Percentiles rank a stretch among this genome's conserved stretches.
Evolutionary conservation across 64 coral and sea anemone species (phyloP).

Genomic region (Acropora tenuis): DNA sequence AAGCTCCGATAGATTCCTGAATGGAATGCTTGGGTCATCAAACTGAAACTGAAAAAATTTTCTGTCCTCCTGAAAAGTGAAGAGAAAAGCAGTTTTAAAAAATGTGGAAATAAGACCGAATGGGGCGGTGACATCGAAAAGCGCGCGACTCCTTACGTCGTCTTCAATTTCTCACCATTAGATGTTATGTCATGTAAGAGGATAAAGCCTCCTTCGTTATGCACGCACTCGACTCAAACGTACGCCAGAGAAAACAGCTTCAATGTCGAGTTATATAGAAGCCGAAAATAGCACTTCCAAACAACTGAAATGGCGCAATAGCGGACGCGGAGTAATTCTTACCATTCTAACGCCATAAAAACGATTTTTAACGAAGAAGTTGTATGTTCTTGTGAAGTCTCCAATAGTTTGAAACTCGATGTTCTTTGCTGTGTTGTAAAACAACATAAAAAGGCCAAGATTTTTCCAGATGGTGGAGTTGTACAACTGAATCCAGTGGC

Average conservation of each 20-base stretch:
- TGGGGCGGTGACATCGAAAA: background rate
- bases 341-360: background rate
- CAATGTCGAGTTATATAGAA: too few species aligned
- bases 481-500: slow-evolving; percentile 55
- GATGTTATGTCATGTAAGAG: too few species aligned
- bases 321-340: background rate
- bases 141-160: too few species aligned
- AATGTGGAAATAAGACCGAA: too few species aligned
- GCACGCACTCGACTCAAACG: too few species aligned
- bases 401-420: background rate
- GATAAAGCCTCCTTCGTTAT: too few species aligned
- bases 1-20: slow-evolving; percentile 41
- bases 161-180: too few species aligned
- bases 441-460: background rate
- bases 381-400: slow-evolving; percentile 30
- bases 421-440: background rate
- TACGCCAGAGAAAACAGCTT: too few species aligned
- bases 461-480: slow-evolving; percentile 49
- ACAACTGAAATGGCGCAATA: background rate
- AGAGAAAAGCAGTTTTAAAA: background rate
- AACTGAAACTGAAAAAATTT: slow-evolving; percentile 66
- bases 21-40: slow-evolving; percentile 45
- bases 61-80: slow-evolving; percentile 26
- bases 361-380: slow-evolving; percentile 32
- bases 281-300: too few species aligned